Base-by-base conservation (phyloP, 1,140 invertebrate species). In the Drosophila repleta region DNA sequence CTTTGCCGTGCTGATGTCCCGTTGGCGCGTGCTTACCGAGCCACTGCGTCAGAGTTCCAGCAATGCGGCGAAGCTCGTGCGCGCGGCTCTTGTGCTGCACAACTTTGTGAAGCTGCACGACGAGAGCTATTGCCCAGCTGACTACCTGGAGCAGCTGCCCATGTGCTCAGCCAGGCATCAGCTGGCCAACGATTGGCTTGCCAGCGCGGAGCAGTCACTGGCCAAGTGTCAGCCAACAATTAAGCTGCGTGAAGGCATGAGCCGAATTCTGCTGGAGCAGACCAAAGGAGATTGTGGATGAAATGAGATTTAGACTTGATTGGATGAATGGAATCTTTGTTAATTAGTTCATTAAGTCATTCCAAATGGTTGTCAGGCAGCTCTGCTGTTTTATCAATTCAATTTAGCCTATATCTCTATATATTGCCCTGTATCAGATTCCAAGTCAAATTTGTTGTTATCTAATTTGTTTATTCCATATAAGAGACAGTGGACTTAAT, bases 21-120 rank as follows among this genome's bases (percentile, higher is more conserved):
- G 61, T n/a, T 65, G 61, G 60, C 45, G 52, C 41, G 53, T 66
- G 4, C 53, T 66, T n/a, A 17, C 53, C 2, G 8, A 49, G 15
- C 29, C 45, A 6, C 20, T 71, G 13, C 32, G 24, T 20, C 43
- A 29, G 15, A 52, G 46, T 41, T 18, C 45, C 6, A 4, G 0
- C n/a, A 71, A 65, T 26, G 61, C 61, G 2, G 43, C 24, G 35
- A 71, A 65, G 41, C 51, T 52, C 8, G 18, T 65, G 8, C 37
- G 18, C 13, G 67, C 60, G 10, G 15, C 61, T n/a, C n/a, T 64
- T 15, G 45, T 64, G 5, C 18, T 70, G 45, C 61, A 64, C 17
- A 64, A 70, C 15, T 58, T 71, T 58, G 37, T 58, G 3, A 39
- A 58, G 3, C 61, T 7, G 3, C 68, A 71, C 10, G 64, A 65